Percentiles rank a stretch among this genome's conserved stretches.
Evolutionary conservation across 2,888 invertebrate species (phyloP).

Genomic region (Amblyteles armatorius): DNA sequence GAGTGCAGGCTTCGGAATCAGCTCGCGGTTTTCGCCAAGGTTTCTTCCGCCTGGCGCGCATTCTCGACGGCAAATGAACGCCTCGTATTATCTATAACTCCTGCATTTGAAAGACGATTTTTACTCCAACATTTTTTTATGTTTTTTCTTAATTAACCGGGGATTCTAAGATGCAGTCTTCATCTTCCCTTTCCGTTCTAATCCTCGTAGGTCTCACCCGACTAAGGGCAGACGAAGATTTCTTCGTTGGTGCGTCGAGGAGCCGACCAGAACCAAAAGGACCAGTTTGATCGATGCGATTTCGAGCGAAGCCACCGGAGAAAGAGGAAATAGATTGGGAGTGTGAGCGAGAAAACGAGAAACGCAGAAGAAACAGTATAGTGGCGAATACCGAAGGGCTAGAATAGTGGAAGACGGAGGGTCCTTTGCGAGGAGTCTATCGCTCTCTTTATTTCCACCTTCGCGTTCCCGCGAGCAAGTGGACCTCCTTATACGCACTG

Average conservation of each 20-base stretch:
- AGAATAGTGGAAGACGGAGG: constrained; percentile 78
- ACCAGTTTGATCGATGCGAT: constrained; percentile 67
- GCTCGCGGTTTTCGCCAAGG: constrained; percentile 26
- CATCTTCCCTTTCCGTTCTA: neutral
- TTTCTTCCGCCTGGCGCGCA: constrained; percentile 4
- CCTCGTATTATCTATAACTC: neutral
- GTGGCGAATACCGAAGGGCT: constrained; percentile 72
- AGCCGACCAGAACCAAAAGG: constrained; percentile 41
- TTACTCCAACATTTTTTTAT: neutral
- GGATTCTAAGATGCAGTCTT: neutral
- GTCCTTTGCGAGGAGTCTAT: constrained; percentile 77
- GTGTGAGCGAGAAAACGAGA: constrained; percentile 63
- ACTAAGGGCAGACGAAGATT: constrained; percentile 63
- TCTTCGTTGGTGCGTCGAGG: constrained; percentile 69
- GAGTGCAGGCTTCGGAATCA: constrained; percentile 35
- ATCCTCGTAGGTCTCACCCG: constrained; percentile 25
- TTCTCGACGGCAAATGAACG: neutral
- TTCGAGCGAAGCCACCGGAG: constrained; percentile 49
- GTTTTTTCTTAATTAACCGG: neutral
- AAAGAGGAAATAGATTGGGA: constrained; percentile 47
- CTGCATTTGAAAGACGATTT: neutral
- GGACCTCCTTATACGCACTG: constrained; percentile 56
- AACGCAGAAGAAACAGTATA: constrained; percentile 40
- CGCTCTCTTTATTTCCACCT: constrained; percentile 81
- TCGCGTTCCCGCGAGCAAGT: constrained; percentile 71